Percentiles rank a stretch among this genome's conserved stretches.
Conservation (phyloP, 1,140 invertebrate genomes). For the Vanessa atalanta region DNA sequence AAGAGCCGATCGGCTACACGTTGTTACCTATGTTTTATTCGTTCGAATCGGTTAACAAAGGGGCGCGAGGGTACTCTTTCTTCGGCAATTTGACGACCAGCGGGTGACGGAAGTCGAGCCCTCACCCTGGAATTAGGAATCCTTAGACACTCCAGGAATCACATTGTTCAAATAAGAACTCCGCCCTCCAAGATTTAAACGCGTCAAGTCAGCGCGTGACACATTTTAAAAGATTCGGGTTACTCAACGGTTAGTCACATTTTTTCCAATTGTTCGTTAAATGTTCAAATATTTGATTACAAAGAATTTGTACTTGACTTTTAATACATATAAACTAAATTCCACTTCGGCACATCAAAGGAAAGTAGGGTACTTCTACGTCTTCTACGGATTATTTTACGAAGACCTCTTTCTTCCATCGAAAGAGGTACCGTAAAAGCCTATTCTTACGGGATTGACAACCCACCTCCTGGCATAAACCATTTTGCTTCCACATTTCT, state of each 20-base stretch:
- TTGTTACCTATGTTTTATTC: slow-evolving; percentile 74
- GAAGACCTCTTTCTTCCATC: no score
- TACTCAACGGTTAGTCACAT: slow-evolving; percentile 17
- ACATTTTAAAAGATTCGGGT: slow-evolving; percentile 33
- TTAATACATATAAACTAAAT: no score
- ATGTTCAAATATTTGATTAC: background rate
- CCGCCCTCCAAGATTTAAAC: slow-evolving; percentile 62
- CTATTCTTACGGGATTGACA: no score
- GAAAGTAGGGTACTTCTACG: no score
- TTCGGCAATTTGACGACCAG: slow-evolving; percentile 76
- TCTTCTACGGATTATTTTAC: no score
- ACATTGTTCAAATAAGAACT: slow-evolving; percentile 62
- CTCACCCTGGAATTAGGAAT: slow-evolving; percentile 69
- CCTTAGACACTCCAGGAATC: slow-evolving; percentile 65
- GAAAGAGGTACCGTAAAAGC: no score
- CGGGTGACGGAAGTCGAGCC: slow-evolving; percentile 71
- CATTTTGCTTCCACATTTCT: no score
- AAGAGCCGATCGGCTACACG: slow-evolving; percentile 72
- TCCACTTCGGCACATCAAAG: no score
- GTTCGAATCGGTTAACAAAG: slow-evolving; percentile 77
- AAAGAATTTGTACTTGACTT: background rate
- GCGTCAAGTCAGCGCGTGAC: slow-evolving; percentile 38
- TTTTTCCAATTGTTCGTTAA: slow-evolving; percentile 1
- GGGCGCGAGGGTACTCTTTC: slow-evolving; percentile 70
- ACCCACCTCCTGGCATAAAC: no score